A percentile compares a stretch with the other conserved stretches of the same genome.
These are phyloP conservation scores for Drosophila lacicola DNA, from an alignment of 2,888 invertebrate genomes.

Conservation along the genomic window DNA sequence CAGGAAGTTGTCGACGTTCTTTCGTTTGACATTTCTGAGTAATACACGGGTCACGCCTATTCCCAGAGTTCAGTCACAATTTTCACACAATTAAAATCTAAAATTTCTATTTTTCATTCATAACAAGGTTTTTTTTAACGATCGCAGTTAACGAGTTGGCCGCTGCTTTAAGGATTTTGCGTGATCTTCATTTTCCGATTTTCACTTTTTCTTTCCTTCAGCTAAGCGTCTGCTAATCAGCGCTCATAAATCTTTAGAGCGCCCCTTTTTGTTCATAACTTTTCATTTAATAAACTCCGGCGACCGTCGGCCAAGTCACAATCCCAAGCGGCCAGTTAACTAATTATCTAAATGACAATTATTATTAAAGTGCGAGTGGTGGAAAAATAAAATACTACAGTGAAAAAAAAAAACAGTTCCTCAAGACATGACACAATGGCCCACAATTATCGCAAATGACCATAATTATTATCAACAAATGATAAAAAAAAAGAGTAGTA, in stretches of 20 bases:
- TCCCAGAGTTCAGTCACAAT: slow-evolving; percentile 17
- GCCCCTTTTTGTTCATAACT: slow-evolving; percentile 65
- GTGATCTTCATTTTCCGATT: slow-evolving; percentile 43
- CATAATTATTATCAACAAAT: slow-evolving; percentile 80
- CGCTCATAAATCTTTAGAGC: slow-evolving; percentile 57
- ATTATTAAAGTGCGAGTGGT: slow-evolving; percentile 61
- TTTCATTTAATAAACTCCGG: slow-evolving; percentile 79
- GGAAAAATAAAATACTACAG: slow-evolving; percentile 24
- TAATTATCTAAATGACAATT: slow-evolving; percentile 82
- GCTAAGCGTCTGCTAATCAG: slow-evolving; percentile 61
- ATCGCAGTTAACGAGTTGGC: slow-evolving; percentile 23
- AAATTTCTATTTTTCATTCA: slow-evolving; percentile 59
- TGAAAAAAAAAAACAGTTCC: slow-evolving; percentile 27
- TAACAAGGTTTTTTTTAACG: slow-evolving; percentile 39
- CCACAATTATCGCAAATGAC: slow-evolving; percentile 81
- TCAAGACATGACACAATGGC: slow-evolving; percentile 65
- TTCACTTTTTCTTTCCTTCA: slow-evolving; percentile 57
- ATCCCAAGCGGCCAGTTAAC: slow-evolving; percentile 46
- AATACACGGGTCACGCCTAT: slow-evolving; percentile 16
- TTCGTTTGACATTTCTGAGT: slow-evolving; percentile 34
- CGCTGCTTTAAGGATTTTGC: slow-evolving; percentile 10
- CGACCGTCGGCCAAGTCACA: slow-evolving; percentile 52
- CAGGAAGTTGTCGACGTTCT: slow-evolving; percentile 53
- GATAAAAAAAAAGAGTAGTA: slow-evolving; percentile 48
- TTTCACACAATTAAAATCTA: slow-evolving; percentile 66